Conservation (phyloP, 2,888 invertebrate genomes). For the Pyralis farinalis region DNA sequence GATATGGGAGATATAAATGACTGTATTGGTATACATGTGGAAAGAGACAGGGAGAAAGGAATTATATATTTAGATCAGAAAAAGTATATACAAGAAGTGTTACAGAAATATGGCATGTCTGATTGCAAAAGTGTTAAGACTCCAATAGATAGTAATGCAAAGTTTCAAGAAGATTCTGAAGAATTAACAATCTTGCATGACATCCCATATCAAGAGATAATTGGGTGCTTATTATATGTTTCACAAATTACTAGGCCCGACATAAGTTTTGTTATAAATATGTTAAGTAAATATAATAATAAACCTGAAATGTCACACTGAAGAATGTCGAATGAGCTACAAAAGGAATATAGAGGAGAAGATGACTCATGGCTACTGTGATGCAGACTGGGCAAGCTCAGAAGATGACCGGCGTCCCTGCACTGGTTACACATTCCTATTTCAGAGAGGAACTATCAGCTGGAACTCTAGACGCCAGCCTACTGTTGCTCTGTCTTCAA, state of each 20-base stretch:
- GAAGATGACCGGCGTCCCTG: conserved; percentile 21
- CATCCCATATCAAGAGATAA: conserved; percentile 21
- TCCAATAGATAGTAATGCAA: conserved; percentile 20
- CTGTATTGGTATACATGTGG: conserved; percentile 14
- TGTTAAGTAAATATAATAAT: conserved; percentile 20
- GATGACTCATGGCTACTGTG: conserved; percentile 18
- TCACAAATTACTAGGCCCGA: conserved; percentile 13
- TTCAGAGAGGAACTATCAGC: conserved; percentile 21
- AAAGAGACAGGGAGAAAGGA: conserved; percentile 10
- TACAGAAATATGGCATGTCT: conserved; percentile 19
- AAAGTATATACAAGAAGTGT: conserved; percentile 22
- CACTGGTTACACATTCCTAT: conserved; percentile 25
- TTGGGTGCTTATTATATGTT: conserved; percentile 23
- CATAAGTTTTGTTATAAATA: conserved; percentile 16
- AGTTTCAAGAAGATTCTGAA: conserved; percentile 19
- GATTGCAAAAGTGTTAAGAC: conserved; percentile 22
- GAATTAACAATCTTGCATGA: conserved; percentile 6
- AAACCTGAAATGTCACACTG: conserved; percentile 20
- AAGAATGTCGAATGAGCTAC: conserved; percentile 24
- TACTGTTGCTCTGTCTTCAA: conserved; percentile 25
- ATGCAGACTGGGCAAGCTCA: conserved; percentile 28
- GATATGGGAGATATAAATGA: conserved; percentile 14
- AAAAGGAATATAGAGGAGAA: conserved; percentile 13
- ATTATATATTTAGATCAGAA: conserved; percentile 19
- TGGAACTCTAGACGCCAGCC: conserved; percentile 24